Base-by-base conservation (phyloP, 2,797 vertebrate species). In the Salarias fasciatus region DNA sequence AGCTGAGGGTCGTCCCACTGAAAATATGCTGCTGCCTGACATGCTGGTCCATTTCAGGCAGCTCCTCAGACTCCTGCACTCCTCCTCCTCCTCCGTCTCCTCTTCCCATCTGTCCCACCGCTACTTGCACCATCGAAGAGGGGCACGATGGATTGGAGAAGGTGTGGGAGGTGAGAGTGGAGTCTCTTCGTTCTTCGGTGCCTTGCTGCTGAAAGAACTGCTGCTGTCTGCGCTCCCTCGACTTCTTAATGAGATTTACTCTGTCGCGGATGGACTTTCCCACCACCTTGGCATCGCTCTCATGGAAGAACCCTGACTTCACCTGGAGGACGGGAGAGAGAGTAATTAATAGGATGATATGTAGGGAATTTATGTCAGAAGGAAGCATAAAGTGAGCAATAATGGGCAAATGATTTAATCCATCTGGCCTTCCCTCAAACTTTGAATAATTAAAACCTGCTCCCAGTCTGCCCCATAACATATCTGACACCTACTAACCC, bases 281-380 rank as follows among this genome's bases (percentile, higher is more conserved):
- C 35, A 98, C 96, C 41, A 96, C 94, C 77, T 98, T 98, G 54
- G 95, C 95, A 79, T 98, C 96, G 13, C 95, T 97, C 87, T 98
- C 97, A 55, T 98, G 95, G 75, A 98, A 98, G 83, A 98, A 98
- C 55, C 96, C 96, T 0, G 96, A 98, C 66, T 95, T 97, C 40
- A 98, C 97, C 97, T 98, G 1, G 42, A 24, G 45, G 40, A 40
- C 37, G 42, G 56, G 29, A 49, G 0, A 30, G 40, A 35, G 11
- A 64, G 45, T 48, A 62, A 75, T 36, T 33, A 57, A 54, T 54
- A 12, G 33, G 29, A 28, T 43, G 8, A 56, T 50, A 38, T 44
- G 31, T 11, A 57, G 8, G 8, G 13, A 76, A 70, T 78, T 5
- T 64, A 71, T 68, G 53, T 82, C 60, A 30, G 43, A 44, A 14